Evolutionary conservation across 2,113 vertebrate species (phyloP).

Genomic region (Girardinichthys multiradiatus): DNA sequence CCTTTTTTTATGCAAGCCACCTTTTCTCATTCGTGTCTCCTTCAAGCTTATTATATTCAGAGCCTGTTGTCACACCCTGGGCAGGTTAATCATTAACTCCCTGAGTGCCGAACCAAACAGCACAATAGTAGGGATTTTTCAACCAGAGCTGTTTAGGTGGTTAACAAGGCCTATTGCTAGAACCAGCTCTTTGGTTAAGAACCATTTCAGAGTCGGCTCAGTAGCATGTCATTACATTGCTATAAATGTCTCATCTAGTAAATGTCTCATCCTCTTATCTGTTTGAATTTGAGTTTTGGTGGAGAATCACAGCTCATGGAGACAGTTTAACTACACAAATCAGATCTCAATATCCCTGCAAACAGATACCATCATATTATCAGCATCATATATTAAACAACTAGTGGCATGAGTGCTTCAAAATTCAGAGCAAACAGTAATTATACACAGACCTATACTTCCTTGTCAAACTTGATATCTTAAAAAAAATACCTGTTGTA

Average conservation of each 20-base stretch:
- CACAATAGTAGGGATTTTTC: background rate
- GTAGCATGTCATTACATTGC: background rate
- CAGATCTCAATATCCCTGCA: too few species aligned
- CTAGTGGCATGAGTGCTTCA: too few species aligned
- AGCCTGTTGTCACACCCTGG: conserved; percentile 63
- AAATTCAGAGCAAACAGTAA: too few species aligned
- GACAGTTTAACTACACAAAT: too few species aligned
- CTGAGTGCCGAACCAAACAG: conserved; percentile 27
- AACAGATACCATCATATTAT: too few species aligned
- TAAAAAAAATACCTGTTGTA: too few species aligned
- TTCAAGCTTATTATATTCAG: conserved; percentile 71
- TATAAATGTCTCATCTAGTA: too few species aligned
- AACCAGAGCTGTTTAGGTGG: background rate
- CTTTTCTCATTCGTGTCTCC: conserved; percentile 71
- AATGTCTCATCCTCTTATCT: background rate
- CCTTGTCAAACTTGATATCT: too few species aligned
- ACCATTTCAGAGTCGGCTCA: background rate
- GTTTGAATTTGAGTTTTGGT: background rate
- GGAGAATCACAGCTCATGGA: too few species aligned
- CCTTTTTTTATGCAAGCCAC: conserved; percentile 67
- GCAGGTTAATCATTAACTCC: conserved; percentile 69
- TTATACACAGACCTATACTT: too few species aligned
- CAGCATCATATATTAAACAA: too few species aligned
- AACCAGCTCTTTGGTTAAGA: background rate
- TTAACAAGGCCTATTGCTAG: background rate